A percentile compares a stretch with the other conserved stretches of the same genome.
These are phyloP conservation scores for Alosa sapidissima DNA, from an alignment of 2,797 vertebrate species.

Conservation along the genomic window DNA sequence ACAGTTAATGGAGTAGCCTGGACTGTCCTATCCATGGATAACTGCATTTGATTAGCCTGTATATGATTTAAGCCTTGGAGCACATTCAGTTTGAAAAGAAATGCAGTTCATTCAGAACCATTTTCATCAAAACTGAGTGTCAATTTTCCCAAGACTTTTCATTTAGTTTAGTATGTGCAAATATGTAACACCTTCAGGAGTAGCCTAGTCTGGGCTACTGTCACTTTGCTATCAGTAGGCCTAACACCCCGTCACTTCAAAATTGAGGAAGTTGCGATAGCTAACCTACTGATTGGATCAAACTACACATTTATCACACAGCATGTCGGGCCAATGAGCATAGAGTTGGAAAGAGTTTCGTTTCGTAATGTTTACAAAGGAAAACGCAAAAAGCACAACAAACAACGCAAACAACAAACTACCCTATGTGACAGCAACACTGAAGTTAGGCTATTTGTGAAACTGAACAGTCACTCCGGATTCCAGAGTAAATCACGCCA, in stretches of 20 bases:
- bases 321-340: constrained; percentile 64
- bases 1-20: neutral
- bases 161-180: neutral
- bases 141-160: neutral
- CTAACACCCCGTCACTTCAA: constrained; percentile 20
- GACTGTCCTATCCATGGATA: too few relatives aligned
- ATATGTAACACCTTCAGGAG: neutral
- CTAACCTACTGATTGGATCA: constrained; percentile 53
- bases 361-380: constrained; percentile 59
- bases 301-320: constrained; percentile 55
- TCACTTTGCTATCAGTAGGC: neutral
- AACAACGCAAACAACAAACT: constrained; percentile 51
- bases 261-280: constrained; percentile 59
- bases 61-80: neutral
- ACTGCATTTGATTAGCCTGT: neutral
- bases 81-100: neutral
- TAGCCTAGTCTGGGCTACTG: neutral
- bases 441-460: neutral
- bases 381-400: constrained; percentile 59
- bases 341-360: constrained; percentile 62
- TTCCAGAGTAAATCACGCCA: constrained; percentile 37
- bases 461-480: constrained; percentile 26
- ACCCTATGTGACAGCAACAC: neutral
- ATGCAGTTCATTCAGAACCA: too few relatives aligned
- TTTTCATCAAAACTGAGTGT: neutral